Percentiles rank a stretch among this genome's conserved stretches.
Evolutionary conservation across 1,140 invertebrate species (phyloP).

Genomic region (Stenopsyche tienmushanensis): DNA sequence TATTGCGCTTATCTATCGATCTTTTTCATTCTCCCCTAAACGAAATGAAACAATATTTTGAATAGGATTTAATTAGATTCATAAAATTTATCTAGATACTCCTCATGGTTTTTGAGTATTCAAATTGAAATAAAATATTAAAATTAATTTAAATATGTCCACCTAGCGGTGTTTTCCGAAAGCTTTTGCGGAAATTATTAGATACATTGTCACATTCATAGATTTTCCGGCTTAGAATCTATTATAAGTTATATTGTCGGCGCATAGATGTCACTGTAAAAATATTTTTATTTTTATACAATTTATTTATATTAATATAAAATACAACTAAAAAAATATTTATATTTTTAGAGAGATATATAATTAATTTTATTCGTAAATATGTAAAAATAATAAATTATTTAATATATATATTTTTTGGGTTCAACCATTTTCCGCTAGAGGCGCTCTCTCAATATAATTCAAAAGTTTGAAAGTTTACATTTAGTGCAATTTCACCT

Average conservation of each 20-base stretch:
- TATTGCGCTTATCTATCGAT: neutral
- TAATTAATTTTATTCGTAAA: no score
- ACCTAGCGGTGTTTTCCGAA: slow-evolving; percentile 4
- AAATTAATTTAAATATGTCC: neutral
- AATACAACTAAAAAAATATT: no score
- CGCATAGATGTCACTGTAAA: slow-evolving; percentile 22
- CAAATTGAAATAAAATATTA: neutral
- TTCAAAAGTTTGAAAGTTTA: no score
- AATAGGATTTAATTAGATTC: no score
- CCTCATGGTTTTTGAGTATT: neutral
- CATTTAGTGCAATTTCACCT: no score
- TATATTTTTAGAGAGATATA: no score
- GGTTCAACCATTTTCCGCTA: neutral
- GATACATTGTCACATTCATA: neutral
- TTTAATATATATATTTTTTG: no score
- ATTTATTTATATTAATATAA: no score
- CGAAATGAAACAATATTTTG: no score
- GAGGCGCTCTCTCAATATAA: no score
- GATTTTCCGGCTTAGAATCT: slow-evolving; percentile 15
- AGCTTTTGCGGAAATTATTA: neutral
- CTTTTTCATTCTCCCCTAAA: neutral
- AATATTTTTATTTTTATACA: neutral
- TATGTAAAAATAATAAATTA: no score
- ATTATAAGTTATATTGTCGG: neutral
- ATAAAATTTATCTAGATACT: neutral